A percentile compares a stretch with the other conserved stretches of the same genome.
These are phyloP conservation scores for Gila robusta DNA, from an alignment of 2,797 vertebrate genomes.

Conservation along the genomic window DNA sequence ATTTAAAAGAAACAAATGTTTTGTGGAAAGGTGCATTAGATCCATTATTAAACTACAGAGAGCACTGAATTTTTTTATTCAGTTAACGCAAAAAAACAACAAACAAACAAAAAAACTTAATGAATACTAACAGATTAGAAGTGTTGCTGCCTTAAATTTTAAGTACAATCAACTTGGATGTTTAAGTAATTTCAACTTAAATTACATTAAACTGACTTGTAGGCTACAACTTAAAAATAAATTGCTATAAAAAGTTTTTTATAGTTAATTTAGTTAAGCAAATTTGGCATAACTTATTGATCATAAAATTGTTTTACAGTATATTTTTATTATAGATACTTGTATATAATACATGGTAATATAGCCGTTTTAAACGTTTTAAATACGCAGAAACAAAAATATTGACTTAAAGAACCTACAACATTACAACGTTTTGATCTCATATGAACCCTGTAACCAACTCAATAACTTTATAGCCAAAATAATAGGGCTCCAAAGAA, in stretches of 20 bases:
- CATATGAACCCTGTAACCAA: neutral
- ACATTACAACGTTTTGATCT: neutral
- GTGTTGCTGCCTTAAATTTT: too few relatives aligned
- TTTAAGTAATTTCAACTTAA: too few relatives aligned
- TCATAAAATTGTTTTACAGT: neutral
- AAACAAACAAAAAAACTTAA: neutral
- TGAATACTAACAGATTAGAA: neutral
- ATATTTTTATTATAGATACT: neutral
- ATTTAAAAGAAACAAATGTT: neutral
- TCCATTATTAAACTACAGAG: neutral
- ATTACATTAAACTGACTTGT: neutral
- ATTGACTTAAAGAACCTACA: neutral
- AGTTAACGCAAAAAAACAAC: neutral
- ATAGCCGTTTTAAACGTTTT: neutral
- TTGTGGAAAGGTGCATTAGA: neutral
- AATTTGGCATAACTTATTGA: neutral
- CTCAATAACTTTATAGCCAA: neutral
- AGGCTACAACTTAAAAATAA: neutral
- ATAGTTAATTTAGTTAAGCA: too few relatives aligned
- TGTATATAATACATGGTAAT: neutral
- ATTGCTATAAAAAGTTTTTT: too few relatives aligned
- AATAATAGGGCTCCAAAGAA: neutral
- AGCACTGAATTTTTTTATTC: neutral
- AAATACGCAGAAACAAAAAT: neutral
- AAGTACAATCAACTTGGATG: too few relatives aligned